Conservation (phyloP, 2,113 vertebrate species). For the Leptosomus discolor region DNA sequence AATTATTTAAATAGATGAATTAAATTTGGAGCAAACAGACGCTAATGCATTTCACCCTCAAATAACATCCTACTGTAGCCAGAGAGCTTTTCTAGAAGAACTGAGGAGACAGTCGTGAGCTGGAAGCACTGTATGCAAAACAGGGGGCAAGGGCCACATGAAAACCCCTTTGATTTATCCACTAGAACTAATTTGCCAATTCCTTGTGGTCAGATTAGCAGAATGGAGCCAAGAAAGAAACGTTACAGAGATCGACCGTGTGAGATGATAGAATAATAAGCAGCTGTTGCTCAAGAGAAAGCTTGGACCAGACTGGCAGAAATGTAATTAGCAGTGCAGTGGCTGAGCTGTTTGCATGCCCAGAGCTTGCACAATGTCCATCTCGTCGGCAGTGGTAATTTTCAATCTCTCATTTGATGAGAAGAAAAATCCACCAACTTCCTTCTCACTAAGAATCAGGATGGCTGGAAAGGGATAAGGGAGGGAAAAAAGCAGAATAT, state of each 20-base stretch:
- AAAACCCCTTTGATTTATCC: neutral
- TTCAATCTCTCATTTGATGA: neutral
- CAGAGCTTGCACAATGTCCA: neutral
- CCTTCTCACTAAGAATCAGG: neutral
- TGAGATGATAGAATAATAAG: neutral
- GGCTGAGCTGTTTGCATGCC: neutral
- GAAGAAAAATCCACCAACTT: neutral
- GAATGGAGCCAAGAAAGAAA: neutral
- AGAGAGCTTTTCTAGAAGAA: conserved; percentile 40
- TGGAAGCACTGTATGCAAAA: conserved; percentile 11
- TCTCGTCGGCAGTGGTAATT: neutral
- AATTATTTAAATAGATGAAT: conserved; percentile 65
- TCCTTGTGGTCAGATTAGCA: conserved; percentile 4
- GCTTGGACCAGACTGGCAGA: neutral
- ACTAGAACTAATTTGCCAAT: conserved; percentile 6
- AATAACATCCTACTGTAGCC: neutral
- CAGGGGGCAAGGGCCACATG: neutral
- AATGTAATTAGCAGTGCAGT: neutral
- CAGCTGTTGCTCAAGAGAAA: conserved; percentile 15
- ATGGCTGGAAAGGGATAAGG: neutral
- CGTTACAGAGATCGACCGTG: neutral
- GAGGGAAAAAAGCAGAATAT: neutral
- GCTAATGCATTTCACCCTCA: conserved; percentile 52
- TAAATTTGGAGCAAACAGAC: conserved; percentile 56
- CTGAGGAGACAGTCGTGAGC: neutral